Conservation (phyloP, 2,888 invertebrate species). For the Protonemura montana region DNA sequence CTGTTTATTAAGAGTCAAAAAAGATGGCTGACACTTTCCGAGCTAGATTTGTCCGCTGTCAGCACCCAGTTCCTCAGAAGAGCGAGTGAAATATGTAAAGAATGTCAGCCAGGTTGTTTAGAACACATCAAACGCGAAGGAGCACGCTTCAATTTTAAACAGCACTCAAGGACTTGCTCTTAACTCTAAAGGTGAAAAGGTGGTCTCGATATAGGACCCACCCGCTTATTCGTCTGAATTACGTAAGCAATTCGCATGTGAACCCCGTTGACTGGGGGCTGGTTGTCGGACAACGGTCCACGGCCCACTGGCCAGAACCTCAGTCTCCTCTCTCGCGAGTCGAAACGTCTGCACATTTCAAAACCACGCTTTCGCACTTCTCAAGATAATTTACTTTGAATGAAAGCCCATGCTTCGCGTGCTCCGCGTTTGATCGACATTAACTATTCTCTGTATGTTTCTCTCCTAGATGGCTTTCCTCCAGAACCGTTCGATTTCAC, state of each 20-base stretch:
- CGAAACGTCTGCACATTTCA: not conserved
- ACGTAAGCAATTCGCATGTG: not conserved
- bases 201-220: not conserved
- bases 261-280: too few species aligned
- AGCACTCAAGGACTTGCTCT: not conserved
- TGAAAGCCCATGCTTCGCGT: not conserved
- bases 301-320: not conserved
- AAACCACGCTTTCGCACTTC: not conserved
- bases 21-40: not conserved
- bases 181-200: not conserved
- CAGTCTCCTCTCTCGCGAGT: not conserved
- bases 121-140: not conserved
- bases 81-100: not conserved
- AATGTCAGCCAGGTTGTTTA: not conserved
- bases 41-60: not conserved
- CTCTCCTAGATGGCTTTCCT: slow-evolving; percentile 71
- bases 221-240: not conserved
- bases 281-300: too few species aligned
- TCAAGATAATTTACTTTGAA: not conserved
- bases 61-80: not conserved
- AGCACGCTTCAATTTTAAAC: not conserved
- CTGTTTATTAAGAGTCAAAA: not conserved
- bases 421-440: not conserved
- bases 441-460: not conserved
- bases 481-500: slow-evolving; percentile 87